These are phyloP conservation scores for Amiota minor DNA, from an alignment of 2,888 invertebrate genomes.

Conservation along the genomic window DNA sequence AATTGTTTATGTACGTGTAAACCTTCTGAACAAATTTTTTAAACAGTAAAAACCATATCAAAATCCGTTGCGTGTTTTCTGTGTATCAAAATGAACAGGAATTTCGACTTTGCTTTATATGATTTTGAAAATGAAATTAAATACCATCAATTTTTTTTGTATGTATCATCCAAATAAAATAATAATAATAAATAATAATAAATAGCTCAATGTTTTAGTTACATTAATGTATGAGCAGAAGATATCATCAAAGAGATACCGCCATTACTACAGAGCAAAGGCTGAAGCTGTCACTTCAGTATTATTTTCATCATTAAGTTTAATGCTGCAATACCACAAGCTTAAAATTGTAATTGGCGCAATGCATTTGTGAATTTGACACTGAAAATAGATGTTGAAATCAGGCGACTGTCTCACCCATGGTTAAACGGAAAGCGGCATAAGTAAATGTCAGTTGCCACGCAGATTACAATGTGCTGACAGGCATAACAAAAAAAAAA, in stretches of 20 bases:
- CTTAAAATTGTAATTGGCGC: slow-evolving; percentile 47
- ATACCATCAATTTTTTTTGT: too few species aligned
- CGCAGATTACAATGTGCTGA: slow-evolving; percentile 56
- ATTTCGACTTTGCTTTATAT: too few species aligned
- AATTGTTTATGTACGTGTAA: too few species aligned
- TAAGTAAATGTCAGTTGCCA: slow-evolving; percentile 54
- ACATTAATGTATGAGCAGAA: background rate
- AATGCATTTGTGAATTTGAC: slow-evolving; percentile 59
- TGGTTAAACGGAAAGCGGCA: background rate
- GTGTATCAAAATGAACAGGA: too few species aligned
- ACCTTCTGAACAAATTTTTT: too few species aligned
- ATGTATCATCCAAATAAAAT: too few species aligned
- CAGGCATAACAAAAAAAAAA: slow-evolving; percentile 48
- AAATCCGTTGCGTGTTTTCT: too few species aligned
- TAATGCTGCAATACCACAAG: slow-evolving; percentile 21
- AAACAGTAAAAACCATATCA: too few species aligned
- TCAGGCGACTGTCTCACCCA: background rate
- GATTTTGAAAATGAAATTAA: too few species aligned
- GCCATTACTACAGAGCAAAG: slow-evolving; percentile 9
- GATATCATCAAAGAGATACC: slow-evolving; percentile 12
- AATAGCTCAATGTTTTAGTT: background rate
- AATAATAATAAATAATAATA: background rate
- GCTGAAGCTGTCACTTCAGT: slow-evolving; percentile 14
- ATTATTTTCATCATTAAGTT: slow-evolving; percentile 8
- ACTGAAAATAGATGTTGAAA: slow-evolving; percentile 58